Base-by-base conservation (phyloP, 2,113 vertebrate genomes). In the Prunella fulvescens region DNA sequence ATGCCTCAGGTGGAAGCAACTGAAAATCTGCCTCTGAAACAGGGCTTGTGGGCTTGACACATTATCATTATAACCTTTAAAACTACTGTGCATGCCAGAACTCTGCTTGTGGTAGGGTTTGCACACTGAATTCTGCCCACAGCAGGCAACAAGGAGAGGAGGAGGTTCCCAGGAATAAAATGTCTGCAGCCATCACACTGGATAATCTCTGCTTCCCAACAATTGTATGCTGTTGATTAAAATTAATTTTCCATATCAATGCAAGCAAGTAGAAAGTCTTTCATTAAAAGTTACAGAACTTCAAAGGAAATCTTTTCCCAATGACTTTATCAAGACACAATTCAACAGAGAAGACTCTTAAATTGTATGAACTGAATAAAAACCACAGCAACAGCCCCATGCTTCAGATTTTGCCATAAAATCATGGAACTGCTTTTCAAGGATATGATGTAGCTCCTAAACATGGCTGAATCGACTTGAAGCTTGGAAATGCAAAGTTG, bases 371-470 rank as follows among this genome's bases (percentile, higher is more conserved):
- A 37, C 26, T 37, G 29, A 61, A 70, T 56, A 19, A 86, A 61
- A 78, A 29, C 26, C 45, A 19, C 60, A 70, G 71, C 39, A 62
- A 19, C 33, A 60, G 71, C 25, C 25, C 26, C 0, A 1, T 31
- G 50, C 56, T 45, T 60, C 76, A 45, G 71, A 45, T 61, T 72
- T 81, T 54, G 69, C 80, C 29, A 8, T 64, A 35, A 88, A 88
- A n/a, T 23, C 60, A 37, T 1, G 0, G 45, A 56, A 48, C 54
- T 0, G 5, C 39, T 40, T 90, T 42, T 40, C 48, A 37, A 77
- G 64, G 57, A 56, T 0, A 1, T 33, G 40, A 31, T 56, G 35
- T 7, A 48, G 64, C 40, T 77, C 42, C 87, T 56, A 48, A 77
- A 33, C 10, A 3, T 1, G 10, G 10, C 62, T 83, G 47, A 35